phyloP scores from a whole-genome alignment of 2,113 vertebrate genomes.

The Corydoras maculifer region DNA sequence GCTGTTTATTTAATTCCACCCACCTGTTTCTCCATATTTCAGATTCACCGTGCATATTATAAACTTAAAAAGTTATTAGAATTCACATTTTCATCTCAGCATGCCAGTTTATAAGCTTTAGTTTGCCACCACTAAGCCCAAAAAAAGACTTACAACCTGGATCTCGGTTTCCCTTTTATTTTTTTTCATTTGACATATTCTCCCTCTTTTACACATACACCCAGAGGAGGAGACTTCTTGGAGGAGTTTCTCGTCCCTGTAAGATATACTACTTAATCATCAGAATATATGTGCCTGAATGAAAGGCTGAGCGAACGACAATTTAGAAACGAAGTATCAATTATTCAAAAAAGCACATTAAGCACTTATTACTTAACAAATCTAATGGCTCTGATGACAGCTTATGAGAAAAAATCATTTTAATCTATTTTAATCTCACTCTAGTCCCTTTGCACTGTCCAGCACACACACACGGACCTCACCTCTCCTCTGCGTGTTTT shows the following conservation, averaged over 20 bases:
- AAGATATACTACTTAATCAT: no score
- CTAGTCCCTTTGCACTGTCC: neutral
- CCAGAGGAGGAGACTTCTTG: slow-evolving; percentile 15
- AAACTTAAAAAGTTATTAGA: slow-evolving; percentile 15
- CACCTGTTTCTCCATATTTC: slow-evolving; percentile 20
- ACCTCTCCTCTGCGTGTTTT: neutral
- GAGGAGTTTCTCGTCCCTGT: slow-evolving; percentile 13
- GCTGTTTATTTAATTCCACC: slow-evolving; percentile 22
- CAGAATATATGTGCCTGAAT: no score
- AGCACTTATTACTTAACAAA: no score
- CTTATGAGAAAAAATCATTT: no score
- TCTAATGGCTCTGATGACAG: no score
- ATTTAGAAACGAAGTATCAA: no score
- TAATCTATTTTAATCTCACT: no score
- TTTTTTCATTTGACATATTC: neutral
- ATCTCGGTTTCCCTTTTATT: neutral
- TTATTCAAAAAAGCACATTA: no score
- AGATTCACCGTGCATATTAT: slow-evolving; percentile 7
- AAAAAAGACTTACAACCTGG: slow-evolving; percentile 1
- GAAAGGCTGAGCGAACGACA: no score
- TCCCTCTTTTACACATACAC: neutral
- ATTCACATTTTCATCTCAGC: neutral
- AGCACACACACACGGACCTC: no score
- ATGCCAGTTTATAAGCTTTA: slow-evolving; percentile 8
- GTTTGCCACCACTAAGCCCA: neutral